Conservation (phyloP, 2,113 vertebrate genomes). For the Copsychus sechellarum region DNA sequence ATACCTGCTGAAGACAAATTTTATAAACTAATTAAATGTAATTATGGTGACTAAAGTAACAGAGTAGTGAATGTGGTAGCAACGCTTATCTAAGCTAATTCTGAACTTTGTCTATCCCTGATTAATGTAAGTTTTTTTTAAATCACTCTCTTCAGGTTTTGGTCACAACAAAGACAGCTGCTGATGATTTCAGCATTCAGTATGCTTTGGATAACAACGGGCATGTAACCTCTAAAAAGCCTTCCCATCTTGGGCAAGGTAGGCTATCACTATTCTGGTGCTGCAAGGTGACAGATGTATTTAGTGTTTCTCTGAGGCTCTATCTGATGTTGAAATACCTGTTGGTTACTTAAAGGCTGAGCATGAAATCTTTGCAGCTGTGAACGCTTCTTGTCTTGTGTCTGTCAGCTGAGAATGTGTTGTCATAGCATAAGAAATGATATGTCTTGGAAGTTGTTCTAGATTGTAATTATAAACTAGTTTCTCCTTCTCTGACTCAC, state of each 20-base stretch:
- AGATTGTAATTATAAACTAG: not conserved
- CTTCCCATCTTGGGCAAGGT: conserved; percentile 93
- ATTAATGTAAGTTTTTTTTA: not conserved
- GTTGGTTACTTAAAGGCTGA: not conserved
- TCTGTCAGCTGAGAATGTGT: not conserved
- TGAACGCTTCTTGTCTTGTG: not conserved
- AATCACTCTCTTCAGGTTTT: conserved; percentile 76
- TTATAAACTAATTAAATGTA: not conserved
- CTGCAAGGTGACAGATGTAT: not conserved
- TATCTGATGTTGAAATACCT: not conserved
- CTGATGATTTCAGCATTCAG: conserved; percentile 82
- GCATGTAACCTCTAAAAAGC: conserved; percentile 83
- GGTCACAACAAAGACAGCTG: conserved; percentile 88
- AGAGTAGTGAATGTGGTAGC: not conserved
- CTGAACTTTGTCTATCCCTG: not conserved
- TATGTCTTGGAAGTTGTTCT: not conserved
- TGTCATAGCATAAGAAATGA: not conserved
- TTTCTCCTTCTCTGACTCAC: not conserved
- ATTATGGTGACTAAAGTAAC: not conserved
- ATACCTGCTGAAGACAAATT: not conserved
- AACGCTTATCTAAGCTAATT: not conserved
- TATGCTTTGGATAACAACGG: conserved; percentile 86
- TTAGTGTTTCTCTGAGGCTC: not conserved
- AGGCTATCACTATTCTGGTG: not conserved
- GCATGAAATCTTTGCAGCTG: not conserved